Evolutionary conservation across 2,113 vertebrate genomes (phyloP).

Genomic region (Shinisaurus crocodilurus): DNA sequence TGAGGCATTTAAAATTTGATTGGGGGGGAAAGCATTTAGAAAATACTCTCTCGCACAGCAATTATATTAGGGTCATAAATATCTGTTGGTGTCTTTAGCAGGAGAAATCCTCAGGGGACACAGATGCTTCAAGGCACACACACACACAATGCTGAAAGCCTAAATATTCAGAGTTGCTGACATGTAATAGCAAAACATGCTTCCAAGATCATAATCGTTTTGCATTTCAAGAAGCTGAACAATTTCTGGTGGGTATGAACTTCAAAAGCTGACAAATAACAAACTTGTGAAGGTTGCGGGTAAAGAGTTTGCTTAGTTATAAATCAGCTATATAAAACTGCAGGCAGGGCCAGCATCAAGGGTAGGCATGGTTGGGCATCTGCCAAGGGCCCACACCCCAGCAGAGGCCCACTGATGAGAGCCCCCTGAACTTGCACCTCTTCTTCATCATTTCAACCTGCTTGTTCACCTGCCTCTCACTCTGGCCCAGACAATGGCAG

Average conservation of each 20-base stretch:
- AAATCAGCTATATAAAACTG: background rate
- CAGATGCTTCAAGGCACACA: background rate
- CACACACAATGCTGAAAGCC: background rate
- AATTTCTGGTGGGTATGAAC: background rate
- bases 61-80: slow-evolving; percentile 3
- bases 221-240: background rate
- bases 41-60: slow-evolving; percentile 10
- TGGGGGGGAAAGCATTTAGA: background rate
- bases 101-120: background rate
- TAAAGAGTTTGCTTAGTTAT: background rate
- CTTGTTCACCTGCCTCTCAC: too few relatives aligned
- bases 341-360: too few relatives aligned
- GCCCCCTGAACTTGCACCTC: too few relatives aligned
- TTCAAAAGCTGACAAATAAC: background rate
- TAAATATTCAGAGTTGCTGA: background rate
- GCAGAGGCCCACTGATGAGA: too few relatives aligned
- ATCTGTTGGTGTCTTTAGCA: background rate
- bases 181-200: background rate
- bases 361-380: too few relatives aligned
- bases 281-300: background rate
- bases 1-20: background rate
- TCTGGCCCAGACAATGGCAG: too few relatives aligned
- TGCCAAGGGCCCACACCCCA: too few relatives aligned
- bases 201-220: background rate
- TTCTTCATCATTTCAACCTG: too few relatives aligned